phyloP scores from a whole-genome alignment of 2,888 invertebrate genomes.

The Andrena fulva region DNA sequence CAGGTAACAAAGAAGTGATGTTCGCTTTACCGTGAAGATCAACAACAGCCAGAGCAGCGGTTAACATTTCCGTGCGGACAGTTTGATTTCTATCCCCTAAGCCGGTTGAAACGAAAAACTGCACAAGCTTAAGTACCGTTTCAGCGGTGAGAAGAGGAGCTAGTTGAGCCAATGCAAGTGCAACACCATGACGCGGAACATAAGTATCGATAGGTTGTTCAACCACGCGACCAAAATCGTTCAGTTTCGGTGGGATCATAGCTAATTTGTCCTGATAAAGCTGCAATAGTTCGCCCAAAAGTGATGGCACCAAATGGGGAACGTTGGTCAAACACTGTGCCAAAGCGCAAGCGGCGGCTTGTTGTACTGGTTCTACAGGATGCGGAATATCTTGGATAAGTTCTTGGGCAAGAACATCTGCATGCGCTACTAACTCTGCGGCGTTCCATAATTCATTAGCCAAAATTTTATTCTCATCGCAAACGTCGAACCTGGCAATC shows the following conservation, averaged over 20 bases:
- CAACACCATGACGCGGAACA: slow-evolving; percentile 95
- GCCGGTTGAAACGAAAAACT: slow-evolving; percentile 94
- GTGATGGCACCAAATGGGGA: slow-evolving; percentile 85
- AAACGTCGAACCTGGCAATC: slow-evolving; percentile 93
- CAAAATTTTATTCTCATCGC: slow-evolving; percentile 89
- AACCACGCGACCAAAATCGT: slow-evolving; percentile 96
- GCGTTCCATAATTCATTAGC: slow-evolving; percentile 88
- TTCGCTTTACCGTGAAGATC: slow-evolving; percentile 95
- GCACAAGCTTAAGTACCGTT: slow-evolving; percentile 89
- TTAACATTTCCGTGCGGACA: slow-evolving; percentile 96
- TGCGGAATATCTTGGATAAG: slow-evolving; percentile 91
- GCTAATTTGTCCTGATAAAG: slow-evolving; percentile 92
- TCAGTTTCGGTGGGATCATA: slow-evolving; percentile 93
- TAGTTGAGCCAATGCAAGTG: slow-evolving; percentile 92
- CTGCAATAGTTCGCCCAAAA: slow-evolving; percentile 89
- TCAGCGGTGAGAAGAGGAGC: slow-evolving; percentile 90
- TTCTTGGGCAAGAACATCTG: slow-evolving; percentile 86
- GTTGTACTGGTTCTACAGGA: slow-evolving; percentile 92
- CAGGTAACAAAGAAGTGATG: slow-evolving; percentile 90
- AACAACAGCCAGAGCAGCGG: slow-evolving; percentile 96
- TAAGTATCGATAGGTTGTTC: slow-evolving; percentile 95
- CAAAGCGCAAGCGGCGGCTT: slow-evolving; percentile 92
- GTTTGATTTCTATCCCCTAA: slow-evolving; percentile 93
- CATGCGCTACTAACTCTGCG: slow-evolving; percentile 86
- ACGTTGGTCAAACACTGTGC: slow-evolving; percentile 88